A percentile compares a stretch with the other conserved stretches of the same genome.
These are phyloP conservation scores for Idaea straminata DNA, from an alignment of 2,888 invertebrate genomes.

Conservation along the genomic window DNA sequence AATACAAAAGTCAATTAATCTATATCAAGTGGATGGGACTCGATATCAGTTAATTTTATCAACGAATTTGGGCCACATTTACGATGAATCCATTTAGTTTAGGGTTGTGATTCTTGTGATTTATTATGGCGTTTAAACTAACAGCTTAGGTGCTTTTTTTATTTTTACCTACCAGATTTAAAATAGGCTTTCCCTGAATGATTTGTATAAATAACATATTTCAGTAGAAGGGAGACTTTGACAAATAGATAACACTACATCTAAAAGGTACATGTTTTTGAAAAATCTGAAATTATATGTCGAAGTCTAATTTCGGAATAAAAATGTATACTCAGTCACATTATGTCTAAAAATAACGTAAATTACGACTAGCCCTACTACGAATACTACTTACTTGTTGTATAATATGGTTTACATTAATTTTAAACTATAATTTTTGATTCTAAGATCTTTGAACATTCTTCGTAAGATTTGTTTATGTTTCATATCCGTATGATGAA, in stretches of 20 bases:
- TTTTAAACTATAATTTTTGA: neutral
- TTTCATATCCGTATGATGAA: conserved; percentile 11
- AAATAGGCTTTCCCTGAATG: no score
- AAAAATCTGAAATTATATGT: neutral
- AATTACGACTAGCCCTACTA: neutral
- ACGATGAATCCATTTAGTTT: neutral
- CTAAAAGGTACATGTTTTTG: neutral
- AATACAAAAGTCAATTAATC: conserved; percentile 3
- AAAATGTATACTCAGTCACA: no score
- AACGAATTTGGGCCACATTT: conserved; percentile 1
- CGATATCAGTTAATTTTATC: conserved; percentile 4
- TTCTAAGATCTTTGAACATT: conserved; percentile 3
- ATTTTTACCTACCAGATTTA: no score
- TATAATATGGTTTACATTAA: neutral
- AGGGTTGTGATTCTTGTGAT: neutral
- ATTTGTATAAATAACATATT: no score
- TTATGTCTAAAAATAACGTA: neutral
- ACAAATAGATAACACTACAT: no score
- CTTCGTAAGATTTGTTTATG: conserved; percentile 12
- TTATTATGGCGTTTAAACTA: neutral
- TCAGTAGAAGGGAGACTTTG: no score
- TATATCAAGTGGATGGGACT: conserved; percentile 4
- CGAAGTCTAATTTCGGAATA: neutral
- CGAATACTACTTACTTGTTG: neutral
- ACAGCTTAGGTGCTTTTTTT: no score